phyloP scores from a whole-genome alignment of 2,888 invertebrate species.

The Halictus ligatus region DNA sequence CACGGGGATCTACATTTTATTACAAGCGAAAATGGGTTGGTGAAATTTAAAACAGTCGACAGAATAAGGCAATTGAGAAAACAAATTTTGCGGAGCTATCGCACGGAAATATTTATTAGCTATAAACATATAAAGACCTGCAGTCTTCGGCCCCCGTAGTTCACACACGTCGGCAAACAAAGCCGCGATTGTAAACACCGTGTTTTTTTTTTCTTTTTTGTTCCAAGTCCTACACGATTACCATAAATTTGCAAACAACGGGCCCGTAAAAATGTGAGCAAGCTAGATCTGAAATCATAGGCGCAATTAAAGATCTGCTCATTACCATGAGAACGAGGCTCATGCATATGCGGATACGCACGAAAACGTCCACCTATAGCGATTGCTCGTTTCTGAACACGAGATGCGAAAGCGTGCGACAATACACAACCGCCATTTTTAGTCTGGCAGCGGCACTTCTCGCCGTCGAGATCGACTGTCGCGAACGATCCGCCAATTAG shows the following conservation, averaged over 20 bases:
- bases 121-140: too few species aligned
- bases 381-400: constrained; percentile 35
- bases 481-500: background rate
- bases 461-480: background rate
- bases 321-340: constrained; percentile 43
- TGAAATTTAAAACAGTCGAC: too few species aligned
- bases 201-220: background rate
- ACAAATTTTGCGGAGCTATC: too few species aligned
- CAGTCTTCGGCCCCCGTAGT: background rate
- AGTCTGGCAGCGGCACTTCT: background rate
- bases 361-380: constrained; percentile 43
- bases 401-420: constrained; percentile 13
- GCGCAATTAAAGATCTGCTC: constrained; percentile 47
- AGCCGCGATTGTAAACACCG: background rate
- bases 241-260: constrained; percentile 33
- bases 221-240: constrained; percentile 5
- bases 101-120: background rate
- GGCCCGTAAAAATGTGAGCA: background rate
- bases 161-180: background rate
- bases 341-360: constrained; percentile 34
- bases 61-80: too few species aligned
- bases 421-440: background rate
- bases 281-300: constrained; percentile 15
- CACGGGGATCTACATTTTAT: too few species aligned
- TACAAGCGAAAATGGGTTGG: too few species aligned